Base-by-base conservation (phyloP, 1,140 invertebrate species). In the Halyomorpha halys region DNA sequence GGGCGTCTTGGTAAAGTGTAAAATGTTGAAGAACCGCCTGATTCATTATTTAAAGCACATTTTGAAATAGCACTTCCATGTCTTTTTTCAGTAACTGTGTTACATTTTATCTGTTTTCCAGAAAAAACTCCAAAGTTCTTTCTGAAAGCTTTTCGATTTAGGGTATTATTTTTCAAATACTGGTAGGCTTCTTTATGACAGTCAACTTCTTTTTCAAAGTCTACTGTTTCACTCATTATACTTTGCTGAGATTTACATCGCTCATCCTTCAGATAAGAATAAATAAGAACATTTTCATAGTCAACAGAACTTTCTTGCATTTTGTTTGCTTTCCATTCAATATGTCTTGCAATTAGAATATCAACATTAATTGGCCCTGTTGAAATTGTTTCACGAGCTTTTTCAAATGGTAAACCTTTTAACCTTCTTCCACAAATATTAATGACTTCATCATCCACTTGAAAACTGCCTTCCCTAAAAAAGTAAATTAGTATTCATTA, bases 231-330 rank as follows among this genome's bases (percentile, higher is more conserved):
- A 34, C n/a, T 44, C 5, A 44, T 18, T 21, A 44, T 44, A 18
- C 59, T 44, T 23, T 18, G 30, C 34, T 60, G 59, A 44, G 30
- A 34, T 18, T 44, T 39, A 30, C 14, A 21, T 15, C n/a, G 3
- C n/a, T 39, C 30, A 44, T 44, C 30, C 18, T 30, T 61, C 30
- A 39, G 56, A 21, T 25, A 66, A 19, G 65, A 65, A 19, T 68
- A 62, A 61, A 67, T 45, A 59, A 66, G 13, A 27, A 69, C 65
- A 63, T 70, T 69, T 69, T 85, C 83, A 65, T 86, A 85, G 72
- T 86, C 83, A 2, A 85, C 83, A 44, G 80, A 82, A 73, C 82
- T 85, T 73, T 86, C 84, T 62, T 78, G 78, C 74, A 84, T 78
- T 53, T 56, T 45, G 47, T 60, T 54, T 19, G 25, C 34, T 49